Base-by-base conservation (phyloP, 1,140 invertebrate genomes). In the Lepidurus couesii region DNA sequence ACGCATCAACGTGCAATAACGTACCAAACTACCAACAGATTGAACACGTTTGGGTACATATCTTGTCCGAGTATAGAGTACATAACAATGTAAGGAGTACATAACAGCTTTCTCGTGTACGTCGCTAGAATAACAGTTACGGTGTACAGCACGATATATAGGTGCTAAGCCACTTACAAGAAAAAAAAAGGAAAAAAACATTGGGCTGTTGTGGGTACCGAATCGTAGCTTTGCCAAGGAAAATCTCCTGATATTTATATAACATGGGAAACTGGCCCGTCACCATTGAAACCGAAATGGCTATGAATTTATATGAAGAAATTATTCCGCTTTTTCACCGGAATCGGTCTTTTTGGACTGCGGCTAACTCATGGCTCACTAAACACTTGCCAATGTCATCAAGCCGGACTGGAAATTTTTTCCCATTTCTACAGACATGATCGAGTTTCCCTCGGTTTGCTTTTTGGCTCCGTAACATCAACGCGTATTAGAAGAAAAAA, bases 341-440 rank as follows among this genome's bases (percentile, higher is more conserved):
- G 53, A 21, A 13, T 13, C 16, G 21, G 53, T n/a, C 53, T 65
- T 7, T 65, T 21, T n/a, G 53, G 9, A 3, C 53, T 65, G 53
- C 21, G 53, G 53, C 53, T 65, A 65, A 65, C 53, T 21, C 53
- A 65, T 65, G 53, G 53, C 53, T 65, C 53, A 21, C 53, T 65
- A 65, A 65, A 65, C 53, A 65, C 53, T 65, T 65, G 53, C 53
- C 53, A n/a, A 65, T 65, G 53, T 65, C 53, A 65, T 65, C 53
- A 65, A 13, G 53, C 16, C 21, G 21, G 53, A 65, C 53, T 65
- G 16, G 9, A 34, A 34, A 34, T 34, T 34, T 7, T 65, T 65
- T 65, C 8, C 53, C 53, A 65, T 65, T 65, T 21, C 53, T 7
- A 34, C 21, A n/a, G 53, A 65, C 53, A 65, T 65, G 53, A 65